Percentiles rank a stretch among this genome's conserved stretches.
Evolutionary conservation across 2,888 invertebrate species (phyloP).

Genomic region (Microplitis manilae): DNA sequence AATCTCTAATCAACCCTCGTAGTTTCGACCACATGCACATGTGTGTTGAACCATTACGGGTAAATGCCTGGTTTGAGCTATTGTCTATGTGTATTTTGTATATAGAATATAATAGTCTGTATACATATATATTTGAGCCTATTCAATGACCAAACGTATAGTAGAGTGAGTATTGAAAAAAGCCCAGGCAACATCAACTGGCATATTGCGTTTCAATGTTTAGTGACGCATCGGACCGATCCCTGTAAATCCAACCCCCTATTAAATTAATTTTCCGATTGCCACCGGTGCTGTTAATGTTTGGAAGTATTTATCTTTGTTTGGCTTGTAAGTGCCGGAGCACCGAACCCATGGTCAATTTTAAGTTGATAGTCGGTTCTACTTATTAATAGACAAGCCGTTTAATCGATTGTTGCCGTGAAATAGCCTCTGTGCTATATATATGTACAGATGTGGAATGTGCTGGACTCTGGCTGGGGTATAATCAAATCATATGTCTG

Average conservation of each 20-base stretch:
- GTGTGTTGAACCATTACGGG: constrained; percentile 23
- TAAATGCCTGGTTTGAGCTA: constrained; percentile 42
- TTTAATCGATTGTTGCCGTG: background rate
- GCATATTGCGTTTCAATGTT: constrained; percentile 24
- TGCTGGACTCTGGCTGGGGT: background rate
- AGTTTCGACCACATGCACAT: constrained; percentile 23
- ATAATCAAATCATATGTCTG: constrained; percentile 20
- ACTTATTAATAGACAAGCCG: background rate
- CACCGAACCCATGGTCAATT: background rate
- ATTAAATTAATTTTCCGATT: constrained; percentile 1
- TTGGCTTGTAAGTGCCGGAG: background rate
- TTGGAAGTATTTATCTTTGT: constrained; percentile 1
- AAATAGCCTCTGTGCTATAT: background rate
- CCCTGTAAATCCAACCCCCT: constrained; percentile 18
- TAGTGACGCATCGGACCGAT: constrained; percentile 13
- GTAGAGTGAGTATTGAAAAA: constrained; percentile 24
- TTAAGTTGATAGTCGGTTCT: background rate
- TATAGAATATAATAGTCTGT: background rate
- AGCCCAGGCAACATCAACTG: background rate
- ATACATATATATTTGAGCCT: background rate
- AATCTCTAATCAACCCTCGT: constrained; percentile 36
- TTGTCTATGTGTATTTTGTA: background rate
- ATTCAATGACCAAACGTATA: constrained; percentile 14
- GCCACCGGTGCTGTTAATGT: background rate
- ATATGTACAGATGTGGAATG: background rate